Percentiles rank a stretch among this genome's conserved stretches.
These are phyloP conservation scores for Danio albolineatus DNA, from an alignment of 2,797 vertebrate genomes.

Conservation along the genomic window DNA sequence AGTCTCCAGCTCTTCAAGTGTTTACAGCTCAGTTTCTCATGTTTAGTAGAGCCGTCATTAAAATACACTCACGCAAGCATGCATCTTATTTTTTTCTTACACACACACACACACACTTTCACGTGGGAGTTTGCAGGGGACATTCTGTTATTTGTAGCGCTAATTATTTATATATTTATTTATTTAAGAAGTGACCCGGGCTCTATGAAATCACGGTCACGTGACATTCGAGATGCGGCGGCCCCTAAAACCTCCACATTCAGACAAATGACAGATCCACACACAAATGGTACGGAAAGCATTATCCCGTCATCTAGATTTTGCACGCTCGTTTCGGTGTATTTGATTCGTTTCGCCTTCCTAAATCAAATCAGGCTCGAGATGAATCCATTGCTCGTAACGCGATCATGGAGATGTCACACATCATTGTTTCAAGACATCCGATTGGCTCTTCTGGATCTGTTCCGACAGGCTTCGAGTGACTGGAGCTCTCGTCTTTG, in stretches of 20 bases:
- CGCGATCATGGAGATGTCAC: neutral
- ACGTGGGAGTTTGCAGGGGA: conserved; percentile 56
- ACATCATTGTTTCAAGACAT: neutral
- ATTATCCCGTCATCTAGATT: conserved; percentile 3
- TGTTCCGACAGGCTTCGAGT: conserved; percentile 71
- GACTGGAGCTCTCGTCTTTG: conserved; percentile 18
- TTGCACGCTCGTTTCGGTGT: neutral
- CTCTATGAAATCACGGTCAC: conserved; percentile 48
- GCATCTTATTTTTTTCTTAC: neutral
- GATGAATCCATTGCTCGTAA: conserved; percentile 13
- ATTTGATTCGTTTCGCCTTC: neutral
- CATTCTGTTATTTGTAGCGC: conserved; percentile 58
- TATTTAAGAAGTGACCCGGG: conserved; percentile 77
- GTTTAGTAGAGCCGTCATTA: conserved; percentile 24
- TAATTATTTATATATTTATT: conserved; percentile 87
- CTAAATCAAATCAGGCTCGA: neutral
- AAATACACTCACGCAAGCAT: neutral
- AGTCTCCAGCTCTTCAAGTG: conserved; percentile 26
- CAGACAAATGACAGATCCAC: conserved; percentile 37
- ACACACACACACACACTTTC: conserved; percentile 8
- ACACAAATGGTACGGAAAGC: neutral
- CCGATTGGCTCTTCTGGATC: conserved; percentile 33
- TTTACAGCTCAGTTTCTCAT: conserved; percentile 22
- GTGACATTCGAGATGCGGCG: conserved; percentile 54
- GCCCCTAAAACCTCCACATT: conserved; percentile 54